phyloP scores from a whole-genome alignment of 2,113 vertebrate species.

The Chrysemys picta region DNA sequence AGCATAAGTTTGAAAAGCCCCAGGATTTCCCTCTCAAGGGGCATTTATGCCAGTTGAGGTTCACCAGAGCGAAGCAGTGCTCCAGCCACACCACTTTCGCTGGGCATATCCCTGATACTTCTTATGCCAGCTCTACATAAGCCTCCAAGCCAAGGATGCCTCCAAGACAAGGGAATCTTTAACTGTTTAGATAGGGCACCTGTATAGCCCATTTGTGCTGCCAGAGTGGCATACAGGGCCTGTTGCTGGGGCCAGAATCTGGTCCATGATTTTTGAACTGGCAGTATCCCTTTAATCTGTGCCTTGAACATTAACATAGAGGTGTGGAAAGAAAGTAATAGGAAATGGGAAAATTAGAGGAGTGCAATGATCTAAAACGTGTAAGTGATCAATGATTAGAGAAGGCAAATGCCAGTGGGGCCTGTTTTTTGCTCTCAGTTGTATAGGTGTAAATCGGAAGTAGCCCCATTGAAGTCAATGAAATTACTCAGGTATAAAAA shows the following conservation, averaged over 20 bases:
- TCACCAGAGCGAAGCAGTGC: rapidly evolving
- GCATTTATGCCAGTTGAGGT: not conserved
- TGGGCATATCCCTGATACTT: not conserved
- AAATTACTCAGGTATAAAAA: not conserved
- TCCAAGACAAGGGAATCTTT: not conserved
- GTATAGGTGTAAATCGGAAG: not conserved
- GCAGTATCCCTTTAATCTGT: not conserved
- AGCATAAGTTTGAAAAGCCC: not conserved
- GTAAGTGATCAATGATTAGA: not conserved
- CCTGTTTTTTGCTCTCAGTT: not conserved
- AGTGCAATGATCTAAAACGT: not conserved
- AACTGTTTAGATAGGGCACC: not conserved
- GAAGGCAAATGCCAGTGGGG: not conserved
- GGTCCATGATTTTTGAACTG: not conserved
- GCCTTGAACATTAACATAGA: not conserved
- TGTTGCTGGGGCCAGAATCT: not conserved
- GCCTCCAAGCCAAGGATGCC: not conserved
- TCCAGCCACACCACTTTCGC: not conserved
- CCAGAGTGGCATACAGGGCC: not conserved
- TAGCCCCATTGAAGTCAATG: not conserved
- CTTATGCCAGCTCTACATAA: not conserved
- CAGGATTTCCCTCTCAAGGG: not conserved
- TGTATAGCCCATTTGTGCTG: not conserved
- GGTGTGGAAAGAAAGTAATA: not conserved
- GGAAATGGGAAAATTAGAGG: not conserved